Evolutionary conservation across 2,113 vertebrate species (phyloP).

Genomic region (Callaeas wilsoni): DNA sequence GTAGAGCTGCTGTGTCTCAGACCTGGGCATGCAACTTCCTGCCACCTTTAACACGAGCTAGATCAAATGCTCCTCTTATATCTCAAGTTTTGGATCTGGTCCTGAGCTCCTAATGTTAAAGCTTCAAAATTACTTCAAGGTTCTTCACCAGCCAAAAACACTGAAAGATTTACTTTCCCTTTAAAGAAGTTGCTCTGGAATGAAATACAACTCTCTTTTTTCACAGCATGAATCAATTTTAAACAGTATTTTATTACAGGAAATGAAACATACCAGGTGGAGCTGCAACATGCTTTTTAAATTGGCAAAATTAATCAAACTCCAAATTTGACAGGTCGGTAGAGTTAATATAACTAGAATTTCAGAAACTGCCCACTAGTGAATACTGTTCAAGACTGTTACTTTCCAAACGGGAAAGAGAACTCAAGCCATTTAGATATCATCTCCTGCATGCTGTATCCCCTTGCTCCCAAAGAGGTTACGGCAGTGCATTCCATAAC

Average conservation of each 20-base stretch:
- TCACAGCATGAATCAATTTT: background rate
- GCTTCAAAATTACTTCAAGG: background rate
- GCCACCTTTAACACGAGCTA: background rate
- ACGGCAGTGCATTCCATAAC: background rate
- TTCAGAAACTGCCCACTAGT: background rate
- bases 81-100: background rate
- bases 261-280: background rate
- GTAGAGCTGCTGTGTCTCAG: background rate
- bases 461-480: background rate
- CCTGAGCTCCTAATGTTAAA: background rate
- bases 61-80: background rate
- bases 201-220: background rate
- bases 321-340: background rate
- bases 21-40: background rate
- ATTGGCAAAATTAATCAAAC: constrained; percentile 11
- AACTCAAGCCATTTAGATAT: background rate
- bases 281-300: background rate
- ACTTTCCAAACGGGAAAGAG: background rate
- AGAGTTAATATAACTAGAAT: background rate
- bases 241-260: constrained; percentile 10
- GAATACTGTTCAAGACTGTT: background rate
- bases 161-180: background rate
- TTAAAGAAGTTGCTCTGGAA: background rate
- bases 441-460: background rate
- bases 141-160: background rate